Base-by-base conservation (phyloP, 2,113 vertebrate genomes). In the Gulo gulo region DNA sequence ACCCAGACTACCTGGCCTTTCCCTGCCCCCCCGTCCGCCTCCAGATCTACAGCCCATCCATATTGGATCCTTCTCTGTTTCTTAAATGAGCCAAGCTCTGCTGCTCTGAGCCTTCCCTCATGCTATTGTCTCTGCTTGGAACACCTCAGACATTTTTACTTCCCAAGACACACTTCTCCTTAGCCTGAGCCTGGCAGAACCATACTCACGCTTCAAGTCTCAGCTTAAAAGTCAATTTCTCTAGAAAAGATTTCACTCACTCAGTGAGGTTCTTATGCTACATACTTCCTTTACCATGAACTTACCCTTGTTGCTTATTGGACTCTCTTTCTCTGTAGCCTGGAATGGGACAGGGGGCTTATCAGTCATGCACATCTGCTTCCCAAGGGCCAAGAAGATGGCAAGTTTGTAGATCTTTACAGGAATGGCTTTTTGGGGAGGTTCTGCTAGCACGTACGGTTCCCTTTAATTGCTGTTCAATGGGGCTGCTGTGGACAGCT, bases 181-280 rank as follows among this genome's bases (percentile, higher is more conserved):
- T 71, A 31, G 18, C 42, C 29, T 45, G 11, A 81, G 29, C 29
- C 65, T 65, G 3, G 73, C 14, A 50, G 23, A 84, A 34, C 50
- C 47, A 36, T 16, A 23, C 61, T 69, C 36, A 69, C 1, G 45
- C 29, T 57, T 86, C 31, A 7, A 57, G 18, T 61, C n/a, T 65
- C 52, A 63, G 45, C 39, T 50, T 93, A 34, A 50, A 83, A 91
- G 36, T 50, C 31, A 13, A 34, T 59, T 88, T 67, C 82, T 91
- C 86, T 45, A 47, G 76, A 69, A 79, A 42, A 96, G 15, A 45
- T 55, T 81, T 87, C 15, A 2, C 36, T 14, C 29, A 52, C 65
- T 67, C 1, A 0, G 65, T 74, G 42, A 52, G 57, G 31, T 7
- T 52, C 24, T 42, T 61, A 29, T 0, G 21, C 16, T 67, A 6